Conservation (phyloP, 2,888 invertebrate genomes). For the Lissocephala sabroskyi region DNA sequence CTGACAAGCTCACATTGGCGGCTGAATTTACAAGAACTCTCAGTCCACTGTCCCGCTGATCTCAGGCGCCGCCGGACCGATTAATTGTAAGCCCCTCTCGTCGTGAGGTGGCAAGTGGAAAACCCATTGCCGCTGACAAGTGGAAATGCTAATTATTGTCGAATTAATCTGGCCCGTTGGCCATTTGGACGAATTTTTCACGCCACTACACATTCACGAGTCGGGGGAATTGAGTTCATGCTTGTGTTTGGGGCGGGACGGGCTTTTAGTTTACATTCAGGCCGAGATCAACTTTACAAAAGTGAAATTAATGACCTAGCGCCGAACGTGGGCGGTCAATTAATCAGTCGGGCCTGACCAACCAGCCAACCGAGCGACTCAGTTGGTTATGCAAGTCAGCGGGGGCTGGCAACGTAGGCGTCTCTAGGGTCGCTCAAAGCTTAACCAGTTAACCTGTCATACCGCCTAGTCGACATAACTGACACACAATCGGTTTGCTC, state of each 20-base stretch:
- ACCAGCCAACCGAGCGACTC: conserved; percentile 15
- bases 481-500: too few species aligned
- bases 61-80: too few species aligned
- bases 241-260: too few species aligned
- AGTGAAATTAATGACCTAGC: conserved; percentile 46
- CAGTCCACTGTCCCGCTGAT: too few species aligned
- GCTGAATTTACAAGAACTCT: too few species aligned
- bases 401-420: too few species aligned
- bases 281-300: conserved; percentile 24
- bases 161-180: conserved; percentile 71
- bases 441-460: too few species aligned
- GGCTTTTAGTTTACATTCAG: conserved; percentile 23
- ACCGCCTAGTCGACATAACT: too few species aligned
- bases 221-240: too few species aligned
- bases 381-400: conserved; percentile 50
- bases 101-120: conserved; percentile 8
- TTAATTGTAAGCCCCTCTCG: not conserved
- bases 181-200: conserved; percentile 60
- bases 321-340: conserved; percentile 48
- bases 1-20: not conserved
- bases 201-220: conserved; percentile 5
- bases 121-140: conserved; percentile 70
- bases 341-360: conserved; percentile 24
- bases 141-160: conserved; percentile 72
- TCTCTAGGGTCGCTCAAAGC: too few species aligned